Conservation (phyloP, 2,888 invertebrate species). For the Parochlus steinenii region DNA sequence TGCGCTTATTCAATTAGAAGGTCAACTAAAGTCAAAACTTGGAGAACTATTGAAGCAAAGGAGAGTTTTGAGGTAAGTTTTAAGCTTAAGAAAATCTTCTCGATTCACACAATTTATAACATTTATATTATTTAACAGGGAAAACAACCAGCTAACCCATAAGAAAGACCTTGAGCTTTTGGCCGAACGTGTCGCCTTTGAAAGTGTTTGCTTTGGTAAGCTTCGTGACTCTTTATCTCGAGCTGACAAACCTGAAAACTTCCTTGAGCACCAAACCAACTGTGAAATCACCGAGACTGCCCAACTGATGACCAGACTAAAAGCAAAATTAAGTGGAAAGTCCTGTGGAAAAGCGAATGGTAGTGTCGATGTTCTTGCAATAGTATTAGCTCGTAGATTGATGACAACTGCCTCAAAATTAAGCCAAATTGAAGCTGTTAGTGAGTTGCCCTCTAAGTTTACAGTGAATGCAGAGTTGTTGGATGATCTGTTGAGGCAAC, state of each 20-base stretch:
- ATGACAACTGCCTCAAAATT: slow-evolving; percentile 26
- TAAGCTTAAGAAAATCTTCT: too few species aligned
- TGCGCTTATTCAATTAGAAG: slow-evolving; percentile 46
- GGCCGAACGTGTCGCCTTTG: slow-evolving; percentile 66
- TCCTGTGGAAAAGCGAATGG: slow-evolving; percentile 30
- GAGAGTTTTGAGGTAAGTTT: slow-evolving; percentile 43
- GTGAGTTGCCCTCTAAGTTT: slow-evolving; percentile 23
- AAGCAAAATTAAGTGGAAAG: slow-evolving; percentile 45
- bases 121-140: too few species aligned
- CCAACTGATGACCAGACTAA: slow-evolving; percentile 54
- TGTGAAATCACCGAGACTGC: slow-evolving; percentile 61
- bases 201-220: slow-evolving; percentile 52
- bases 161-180: slow-evolving; percentile 50
- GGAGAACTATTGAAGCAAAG: slow-evolving; percentile 50
- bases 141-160: slow-evolving; percentile 49
- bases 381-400: slow-evolving; percentile 56
- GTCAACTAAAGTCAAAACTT: slow-evolving; percentile 49
- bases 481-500: slow-evolving; percentile 32
- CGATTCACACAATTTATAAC: too few species aligned
- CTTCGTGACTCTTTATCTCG: slow-evolving; percentile 48
- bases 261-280: slow-evolving; percentile 41
- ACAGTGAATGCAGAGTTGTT: slow-evolving; percentile 18
- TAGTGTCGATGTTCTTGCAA: slow-evolving; percentile 53
- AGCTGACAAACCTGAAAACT: slow-evolving; percentile 37
- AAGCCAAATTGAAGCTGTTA: slow-evolving; percentile 32